Percentiles rank a stretch among this genome's conserved stretches.
Conservation (phyloP, 2,113 vertebrate species). For the Hippocampus abdominalis region DNA sequence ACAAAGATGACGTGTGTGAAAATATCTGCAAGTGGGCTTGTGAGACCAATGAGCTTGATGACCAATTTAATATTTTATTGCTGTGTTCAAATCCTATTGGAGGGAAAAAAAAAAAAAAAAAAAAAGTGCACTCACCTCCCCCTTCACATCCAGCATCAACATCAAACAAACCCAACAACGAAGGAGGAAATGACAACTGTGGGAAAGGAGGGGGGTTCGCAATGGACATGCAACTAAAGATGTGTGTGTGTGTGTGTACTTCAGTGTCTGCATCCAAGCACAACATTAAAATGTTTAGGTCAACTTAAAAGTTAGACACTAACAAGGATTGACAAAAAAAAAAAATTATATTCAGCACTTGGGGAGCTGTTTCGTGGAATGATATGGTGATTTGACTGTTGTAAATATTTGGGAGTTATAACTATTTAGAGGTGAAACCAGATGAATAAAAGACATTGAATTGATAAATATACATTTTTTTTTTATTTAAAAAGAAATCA, state of each 20-base stretch:
- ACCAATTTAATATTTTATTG: conserved; percentile 64
- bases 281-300: conserved; percentile 53
- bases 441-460: conserved; percentile 70
- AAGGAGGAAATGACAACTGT: not conserved
- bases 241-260: conserved; percentile 36
- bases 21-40: conserved; percentile 49
- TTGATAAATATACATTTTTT: conserved; percentile 19
- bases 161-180: conserved; percentile 62
- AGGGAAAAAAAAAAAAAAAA: conserved; percentile 75
- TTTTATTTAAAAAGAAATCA: not conserved
- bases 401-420: conserved; percentile 70
- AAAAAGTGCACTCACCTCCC: conserved; percentile 31
- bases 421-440: conserved; percentile 72
- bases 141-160: conserved; percentile 66
- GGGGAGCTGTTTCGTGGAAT: conserved; percentile 61
- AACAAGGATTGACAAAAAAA: conserved; percentile 64
- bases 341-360: conserved; percentile 75
- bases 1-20: conserved; percentile 42
- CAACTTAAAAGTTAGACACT: conserved; percentile 69
- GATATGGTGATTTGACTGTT: conserved; percentile 72
- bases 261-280: conserved; percentile 39
- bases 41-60: conserved; percentile 74
- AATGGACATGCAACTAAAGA: conserved; percentile 23
- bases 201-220: not conserved
- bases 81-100: conserved; percentile 57